Conservation (phyloP, 2,797 vertebrate genomes). For the Pogonophryne albipinna region DNA sequence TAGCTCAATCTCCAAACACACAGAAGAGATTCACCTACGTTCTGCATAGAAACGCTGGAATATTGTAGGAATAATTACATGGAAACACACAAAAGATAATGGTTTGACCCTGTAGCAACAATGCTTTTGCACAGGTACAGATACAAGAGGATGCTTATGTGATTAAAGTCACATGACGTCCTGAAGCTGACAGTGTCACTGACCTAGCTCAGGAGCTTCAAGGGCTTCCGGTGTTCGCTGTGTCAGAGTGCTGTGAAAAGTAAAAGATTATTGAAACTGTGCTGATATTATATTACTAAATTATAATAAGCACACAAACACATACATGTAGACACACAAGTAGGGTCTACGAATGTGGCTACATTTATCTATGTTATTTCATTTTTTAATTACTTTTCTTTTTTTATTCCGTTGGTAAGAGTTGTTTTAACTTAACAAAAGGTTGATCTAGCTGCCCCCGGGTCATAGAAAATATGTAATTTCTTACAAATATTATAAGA, state of each 20-base stretch:
- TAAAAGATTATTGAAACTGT: not conserved
- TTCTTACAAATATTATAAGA: not conserved
- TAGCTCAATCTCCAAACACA: constrained; percentile 13
- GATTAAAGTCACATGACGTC: not conserved
- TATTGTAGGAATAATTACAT: not conserved
- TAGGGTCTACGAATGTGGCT: constrained; percentile 1
- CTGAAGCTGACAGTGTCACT: constrained; percentile 37
- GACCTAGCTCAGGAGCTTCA: constrained; percentile 57
- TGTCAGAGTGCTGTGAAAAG: constrained; percentile 58
- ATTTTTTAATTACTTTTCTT: not conserved
- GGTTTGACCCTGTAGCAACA: not conserved
- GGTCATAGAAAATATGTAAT: not conserved
- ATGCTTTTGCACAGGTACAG: constrained; percentile 21
- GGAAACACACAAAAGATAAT: constrained; percentile 13
- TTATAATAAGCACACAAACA: not conserved
- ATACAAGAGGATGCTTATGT: not conserved
- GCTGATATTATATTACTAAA: not conserved
- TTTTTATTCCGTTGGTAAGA: not conserved
- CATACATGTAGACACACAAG: not conserved
- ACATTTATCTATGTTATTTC: not conserved
- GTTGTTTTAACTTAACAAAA: not conserved
- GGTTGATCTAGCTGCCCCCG: not conserved
- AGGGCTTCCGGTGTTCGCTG: constrained; percentile 1
- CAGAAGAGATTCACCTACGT: constrained; percentile 3
- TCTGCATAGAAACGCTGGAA: not conserved